Conservation (phyloP, 2,888 invertebrate species). For the Gortyna flavago region DNA sequence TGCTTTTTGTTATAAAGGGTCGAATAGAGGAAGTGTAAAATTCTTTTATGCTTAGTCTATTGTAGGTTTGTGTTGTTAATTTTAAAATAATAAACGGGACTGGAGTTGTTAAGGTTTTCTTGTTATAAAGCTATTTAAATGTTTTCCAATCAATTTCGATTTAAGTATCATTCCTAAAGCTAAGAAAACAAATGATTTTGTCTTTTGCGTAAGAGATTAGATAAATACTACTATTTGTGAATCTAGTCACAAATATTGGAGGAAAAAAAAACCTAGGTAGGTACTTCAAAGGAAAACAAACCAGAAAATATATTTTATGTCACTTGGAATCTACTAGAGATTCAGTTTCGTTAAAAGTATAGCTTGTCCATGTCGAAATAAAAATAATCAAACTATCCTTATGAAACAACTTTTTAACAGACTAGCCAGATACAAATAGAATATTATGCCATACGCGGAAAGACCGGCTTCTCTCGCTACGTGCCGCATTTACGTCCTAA, state of each 20-base stretch:
- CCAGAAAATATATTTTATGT: not conserved
- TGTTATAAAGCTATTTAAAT: not conserved
- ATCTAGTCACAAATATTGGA: not conserved
- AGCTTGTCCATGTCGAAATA: not conserved
- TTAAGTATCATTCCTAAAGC: no score
- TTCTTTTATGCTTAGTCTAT: constrained; percentile 53
- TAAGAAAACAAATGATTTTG: not conserved
- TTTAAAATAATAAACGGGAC: not conserved
- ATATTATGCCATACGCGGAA: not conserved
- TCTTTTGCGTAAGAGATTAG: not conserved
- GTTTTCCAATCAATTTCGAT: not conserved
- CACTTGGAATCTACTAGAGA: not conserved
- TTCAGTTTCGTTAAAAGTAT: not conserved
- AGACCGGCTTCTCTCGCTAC: no score
- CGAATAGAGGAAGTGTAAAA: constrained; percentile 79
- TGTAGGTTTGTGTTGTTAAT: constrained; percentile 9
- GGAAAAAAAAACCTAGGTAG: no score
- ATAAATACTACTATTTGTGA: not conserved
- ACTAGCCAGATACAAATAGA: not conserved
- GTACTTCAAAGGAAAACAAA: not conserved
- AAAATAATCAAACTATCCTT: not conserved
- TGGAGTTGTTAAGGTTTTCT: not conserved
- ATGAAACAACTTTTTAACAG: not conserved
- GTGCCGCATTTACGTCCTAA: not conserved
- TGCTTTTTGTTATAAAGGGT: constrained; percentile 72